A percentile compares a stretch with the other conserved stretches of the same genome.
Evolutionary conservation across 2,797 vertebrate genomes (phyloP).

Genomic region (Chaenodraco wilsoni): DNA sequence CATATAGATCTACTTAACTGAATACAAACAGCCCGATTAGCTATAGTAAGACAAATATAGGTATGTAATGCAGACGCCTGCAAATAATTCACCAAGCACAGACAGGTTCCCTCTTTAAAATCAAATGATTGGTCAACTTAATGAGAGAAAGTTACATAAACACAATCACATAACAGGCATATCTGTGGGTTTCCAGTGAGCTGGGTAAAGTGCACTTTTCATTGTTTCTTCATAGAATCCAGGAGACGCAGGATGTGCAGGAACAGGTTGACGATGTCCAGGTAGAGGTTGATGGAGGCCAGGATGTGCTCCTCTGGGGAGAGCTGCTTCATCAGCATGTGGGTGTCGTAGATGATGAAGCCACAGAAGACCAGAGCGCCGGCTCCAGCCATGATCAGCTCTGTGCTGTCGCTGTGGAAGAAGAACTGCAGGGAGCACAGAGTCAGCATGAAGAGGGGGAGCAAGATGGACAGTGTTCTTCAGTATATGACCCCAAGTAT

Average conservation of each 20-base stretch:
- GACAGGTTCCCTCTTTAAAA: background rate
- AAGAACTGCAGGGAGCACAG: slow-evolving; percentile 83
- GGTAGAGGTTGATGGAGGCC: slow-evolving; percentile 94
- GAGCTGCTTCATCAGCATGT: slow-evolving; percentile 92
- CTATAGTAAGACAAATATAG: background rate
- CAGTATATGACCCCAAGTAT: background rate
- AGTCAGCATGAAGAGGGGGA: background rate
- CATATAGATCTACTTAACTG: background rate
- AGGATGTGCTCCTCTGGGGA: slow-evolving; percentile 96
- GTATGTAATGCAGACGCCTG: background rate
- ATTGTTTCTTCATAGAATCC: slow-evolving; percentile 93
- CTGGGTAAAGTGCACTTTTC: slow-evolving; percentile 36
- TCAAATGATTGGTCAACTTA: background rate
- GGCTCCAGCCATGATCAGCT: slow-evolving; percentile 85
- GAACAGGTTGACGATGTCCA: slow-evolving; percentile 96
- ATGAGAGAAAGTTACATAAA: slow-evolving; percentile 1
- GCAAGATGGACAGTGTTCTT: background rate
- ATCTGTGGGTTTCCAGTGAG: background rate
- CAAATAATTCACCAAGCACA: background rate
- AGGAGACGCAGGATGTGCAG: slow-evolving; percentile 90
- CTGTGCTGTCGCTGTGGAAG: slow-evolving; percentile 86
- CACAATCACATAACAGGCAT: background rate
- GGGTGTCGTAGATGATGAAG: slow-evolving; percentile 95
- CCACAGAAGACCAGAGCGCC: slow-evolving; percentile 96
- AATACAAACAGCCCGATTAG: background rate